Conservation (phyloP, 2,888 invertebrate species). For the Scaeva pyrastri region DNA sequence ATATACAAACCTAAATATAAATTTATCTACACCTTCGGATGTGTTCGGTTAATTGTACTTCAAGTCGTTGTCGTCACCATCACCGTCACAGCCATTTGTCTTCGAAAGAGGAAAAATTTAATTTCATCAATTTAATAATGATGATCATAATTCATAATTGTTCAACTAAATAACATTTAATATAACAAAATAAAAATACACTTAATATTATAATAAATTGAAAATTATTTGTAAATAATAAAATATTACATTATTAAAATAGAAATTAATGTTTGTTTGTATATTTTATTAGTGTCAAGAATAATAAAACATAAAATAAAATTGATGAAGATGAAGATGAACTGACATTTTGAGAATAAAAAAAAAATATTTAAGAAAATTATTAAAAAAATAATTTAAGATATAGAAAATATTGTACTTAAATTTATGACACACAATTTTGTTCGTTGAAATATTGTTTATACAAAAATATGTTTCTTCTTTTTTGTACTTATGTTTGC, state of each 20-base stretch:
- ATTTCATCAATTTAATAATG: conserved; percentile 10
- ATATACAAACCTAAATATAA: background rate
- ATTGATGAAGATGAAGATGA: conserved; percentile 27
- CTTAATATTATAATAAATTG: background rate
- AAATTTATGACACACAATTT: conserved; percentile 30
- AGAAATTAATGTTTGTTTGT: conserved; percentile 55
- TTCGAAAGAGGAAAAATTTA: conserved; percentile 10
- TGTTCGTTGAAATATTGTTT: background rate
- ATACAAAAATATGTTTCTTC: too few species aligned
- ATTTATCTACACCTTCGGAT: background rate
- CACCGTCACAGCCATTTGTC: too few species aligned
- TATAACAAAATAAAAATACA: background rate
- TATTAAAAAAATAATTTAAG: conserved; percentile 16
- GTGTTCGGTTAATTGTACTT: background rate
- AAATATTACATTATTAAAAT: conserved; percentile 1
- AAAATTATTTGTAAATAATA: conserved; percentile 63
- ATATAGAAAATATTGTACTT: conserved; percentile 15
- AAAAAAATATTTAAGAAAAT: conserved; percentile 16
- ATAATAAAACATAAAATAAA: conserved; percentile 17
- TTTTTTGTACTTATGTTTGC: background rate
- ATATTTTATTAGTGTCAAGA: conserved; percentile 30
- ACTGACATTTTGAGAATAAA: conserved; percentile 65
- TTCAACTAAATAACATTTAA: background rate
- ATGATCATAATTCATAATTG: background rate
- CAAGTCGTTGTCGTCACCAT: too few species aligned